Percentiles rank a stretch among this genome's conserved stretches.
These are phyloP conservation scores for Hyposoter dolosus DNA, from an alignment of 2,888 invertebrate genomes.

Conservation along the genomic window DNA sequence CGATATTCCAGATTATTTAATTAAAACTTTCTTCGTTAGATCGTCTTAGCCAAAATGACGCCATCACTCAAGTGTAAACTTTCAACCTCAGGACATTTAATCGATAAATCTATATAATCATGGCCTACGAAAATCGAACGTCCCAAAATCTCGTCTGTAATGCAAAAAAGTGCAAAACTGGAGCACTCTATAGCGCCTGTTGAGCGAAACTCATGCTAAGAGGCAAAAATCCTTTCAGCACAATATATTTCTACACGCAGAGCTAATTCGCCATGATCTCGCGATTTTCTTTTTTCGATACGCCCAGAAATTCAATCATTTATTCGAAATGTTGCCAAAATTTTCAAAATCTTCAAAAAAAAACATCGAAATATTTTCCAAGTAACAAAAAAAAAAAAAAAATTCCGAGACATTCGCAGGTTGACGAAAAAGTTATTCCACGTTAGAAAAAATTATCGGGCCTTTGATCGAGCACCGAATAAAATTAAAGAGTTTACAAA, in stretches of 20 bases:
- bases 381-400: neutral
- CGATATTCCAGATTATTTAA: neutral
- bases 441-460: neutral
- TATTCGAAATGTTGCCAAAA: neutral
- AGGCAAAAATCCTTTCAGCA: constrained; percentile 32
- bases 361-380: constrained; percentile 5
- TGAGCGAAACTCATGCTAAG: constrained; percentile 21
- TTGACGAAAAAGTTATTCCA: neutral
- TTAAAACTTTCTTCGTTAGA: neutral
- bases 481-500: neutral
- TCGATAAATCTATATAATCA: constrained; percentile 50
- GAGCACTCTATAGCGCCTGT: constrained; percentile 32
- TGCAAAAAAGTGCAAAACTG: constrained; percentile 29
- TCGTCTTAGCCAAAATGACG: neutral
- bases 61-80: constrained; percentile 45
- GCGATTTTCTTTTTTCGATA: constrained; percentile 54
- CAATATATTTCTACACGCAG: constrained; percentile 63
- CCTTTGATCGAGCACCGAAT: neutral
- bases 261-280: constrained; percentile 46
- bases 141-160: constrained; percentile 56
- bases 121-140: constrained; percentile 65
- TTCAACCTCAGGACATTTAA: constrained; percentile 62
- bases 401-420: neutral
- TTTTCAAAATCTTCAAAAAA: neutral
- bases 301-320: constrained; percentile 27